Percentiles rank a stretch among this genome's conserved stretches.
These are phyloP conservation scores for Turritopsis dohrnii DNA, from an alignment of 30 jellyfish, hydroid and myxozoan genomes.

Conservation along the genomic window DNA sequence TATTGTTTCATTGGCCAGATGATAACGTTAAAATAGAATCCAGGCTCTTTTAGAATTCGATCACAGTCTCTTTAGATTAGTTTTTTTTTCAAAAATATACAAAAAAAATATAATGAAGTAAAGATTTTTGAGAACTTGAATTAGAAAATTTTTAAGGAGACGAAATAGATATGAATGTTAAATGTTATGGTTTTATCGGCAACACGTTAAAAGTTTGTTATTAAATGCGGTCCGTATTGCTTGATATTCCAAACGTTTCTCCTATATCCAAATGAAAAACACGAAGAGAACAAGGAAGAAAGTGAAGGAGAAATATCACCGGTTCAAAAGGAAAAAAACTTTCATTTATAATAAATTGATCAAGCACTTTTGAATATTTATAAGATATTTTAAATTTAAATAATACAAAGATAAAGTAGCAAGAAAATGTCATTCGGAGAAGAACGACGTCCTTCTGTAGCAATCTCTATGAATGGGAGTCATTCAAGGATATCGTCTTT, in stretches of 20 bases:
- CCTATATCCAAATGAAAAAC: constrained; percentile 3
- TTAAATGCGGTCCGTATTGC: neutral
- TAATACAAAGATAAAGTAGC: neutral
- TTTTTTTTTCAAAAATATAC: constrained; percentile 3
- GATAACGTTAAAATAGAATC: constrained; percentile 3
- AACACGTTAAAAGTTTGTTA: neutral
- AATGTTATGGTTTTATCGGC: neutral
- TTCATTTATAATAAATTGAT: neutral
- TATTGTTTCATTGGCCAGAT: constrained; percentile 8
- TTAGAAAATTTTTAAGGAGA: neutral
- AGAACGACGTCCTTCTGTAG: neutral
- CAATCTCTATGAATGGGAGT: neutral
- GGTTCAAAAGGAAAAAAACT: neutral
- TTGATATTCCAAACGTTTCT: neutral
- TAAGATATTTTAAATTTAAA: neutral
- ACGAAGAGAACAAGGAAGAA: neutral
- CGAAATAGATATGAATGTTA: neutral
- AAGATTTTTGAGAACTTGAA: neutral
- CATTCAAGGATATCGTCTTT: neutral
- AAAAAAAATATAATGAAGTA: constrained; percentile 8
- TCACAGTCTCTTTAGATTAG: neutral
- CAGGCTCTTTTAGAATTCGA: neutral
- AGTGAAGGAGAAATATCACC: neutral
- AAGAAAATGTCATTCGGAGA: constrained; percentile 1
- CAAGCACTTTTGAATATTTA: neutral